These are phyloP conservation scores for Alca torda DNA, from an alignment of 2,797 vertebrate genomes.

Conservation along the genomic window DNA sequence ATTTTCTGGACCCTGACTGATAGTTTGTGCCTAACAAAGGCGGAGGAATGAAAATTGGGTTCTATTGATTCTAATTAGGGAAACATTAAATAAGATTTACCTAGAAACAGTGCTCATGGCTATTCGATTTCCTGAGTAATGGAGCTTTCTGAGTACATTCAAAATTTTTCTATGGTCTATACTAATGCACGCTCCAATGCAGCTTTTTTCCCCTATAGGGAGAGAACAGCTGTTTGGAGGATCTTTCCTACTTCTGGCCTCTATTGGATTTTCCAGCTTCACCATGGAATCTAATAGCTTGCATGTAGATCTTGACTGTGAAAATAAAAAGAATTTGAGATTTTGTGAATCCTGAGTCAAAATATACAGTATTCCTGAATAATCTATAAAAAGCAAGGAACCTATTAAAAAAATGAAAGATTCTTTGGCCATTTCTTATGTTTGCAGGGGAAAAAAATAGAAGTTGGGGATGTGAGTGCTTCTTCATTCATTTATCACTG, in stretches of 20 bases:
- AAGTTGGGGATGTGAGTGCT: not conserved
- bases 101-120: slow-evolving; percentile 84
- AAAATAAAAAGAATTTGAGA: slow-evolving; percentile 6
- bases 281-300: not conserved
- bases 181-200: not conserved
- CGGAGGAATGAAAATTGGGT: slow-evolving; percentile 89
- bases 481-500: not conserved
- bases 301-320: not conserved
- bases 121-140: slow-evolving; percentile 72
- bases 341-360: not conserved
- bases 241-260: not conserved
- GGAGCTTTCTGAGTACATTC: slow-evolving; percentile 53
- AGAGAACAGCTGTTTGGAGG: not conserved
- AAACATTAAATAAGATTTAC: slow-evolving; percentile 98
- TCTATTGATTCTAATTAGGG: slow-evolving; percentile 99
- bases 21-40: slow-evolving; percentile 85
- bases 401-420: not conserved
- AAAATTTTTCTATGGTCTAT: slow-evolving; percentile 10
- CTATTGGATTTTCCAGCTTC: not conserved
- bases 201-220: not conserved
- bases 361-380: not conserved
- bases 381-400: not conserved
- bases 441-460: not conserved
- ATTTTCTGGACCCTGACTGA: slow-evolving; percentile 80
- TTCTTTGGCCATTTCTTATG: not conserved